Conservation (phyloP, 2,113 vertebrate genomes). For the Ictidomys tridecemlineatus region DNA sequence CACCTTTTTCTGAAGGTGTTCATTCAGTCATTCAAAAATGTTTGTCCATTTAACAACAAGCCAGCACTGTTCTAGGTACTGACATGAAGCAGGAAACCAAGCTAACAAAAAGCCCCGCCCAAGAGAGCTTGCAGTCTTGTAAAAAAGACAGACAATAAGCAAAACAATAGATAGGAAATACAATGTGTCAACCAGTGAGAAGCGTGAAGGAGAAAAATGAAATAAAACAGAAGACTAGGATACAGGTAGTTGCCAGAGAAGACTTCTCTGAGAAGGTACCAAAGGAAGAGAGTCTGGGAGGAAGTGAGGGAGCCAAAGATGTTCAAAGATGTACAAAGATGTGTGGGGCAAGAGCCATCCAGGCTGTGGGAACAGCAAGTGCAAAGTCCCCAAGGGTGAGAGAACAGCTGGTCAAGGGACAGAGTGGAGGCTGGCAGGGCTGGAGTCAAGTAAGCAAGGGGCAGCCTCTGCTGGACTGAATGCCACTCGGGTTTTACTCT, state of each 20-base stretch:
- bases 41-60: neutral
- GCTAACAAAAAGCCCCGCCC: neutral
- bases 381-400: conserved; percentile 89
- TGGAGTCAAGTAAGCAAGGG: neutral
- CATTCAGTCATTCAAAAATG: neutral
- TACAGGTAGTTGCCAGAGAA: neutral
- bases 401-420: neutral
- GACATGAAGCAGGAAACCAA: neutral
- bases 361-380: conserved; percentile 82
- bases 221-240: neutral
- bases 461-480: fast-evolving
- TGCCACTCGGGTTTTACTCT: neutral
- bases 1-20: neutral
- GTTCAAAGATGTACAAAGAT: conserved; percentile 80
- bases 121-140: neutral
- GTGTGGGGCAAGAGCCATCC: conserved; percentile 89
- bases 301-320: no score
- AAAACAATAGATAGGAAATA: neutral
- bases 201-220: neutral
- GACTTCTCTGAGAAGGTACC: neutral
- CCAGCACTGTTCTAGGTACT: neutral
- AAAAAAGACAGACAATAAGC: neutral
- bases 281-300: neutral
- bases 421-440: neutral
- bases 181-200: neutral